phyloP scores from a whole-genome alignment of 2,797 vertebrate species.

The Petrocephalus sullivani region DNA sequence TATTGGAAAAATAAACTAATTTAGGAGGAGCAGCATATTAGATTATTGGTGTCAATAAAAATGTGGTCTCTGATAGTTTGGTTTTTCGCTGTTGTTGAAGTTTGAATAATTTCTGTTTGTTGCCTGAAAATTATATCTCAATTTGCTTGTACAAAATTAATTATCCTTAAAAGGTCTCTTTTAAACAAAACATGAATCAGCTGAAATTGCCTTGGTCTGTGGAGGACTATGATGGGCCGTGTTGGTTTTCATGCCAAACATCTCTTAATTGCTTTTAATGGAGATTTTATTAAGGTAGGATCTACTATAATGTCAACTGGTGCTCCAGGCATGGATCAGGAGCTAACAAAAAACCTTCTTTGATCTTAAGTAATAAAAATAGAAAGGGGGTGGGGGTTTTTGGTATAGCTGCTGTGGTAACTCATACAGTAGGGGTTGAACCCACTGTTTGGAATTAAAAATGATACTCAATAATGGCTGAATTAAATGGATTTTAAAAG shows the following conservation, averaged over 20 bases:
- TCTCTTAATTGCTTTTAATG: background rate
- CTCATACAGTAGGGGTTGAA: background rate
- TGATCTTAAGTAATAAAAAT: background rate
- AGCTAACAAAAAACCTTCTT: background rate
- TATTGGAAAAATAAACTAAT: constrained; percentile 3
- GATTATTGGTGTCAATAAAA: background rate
- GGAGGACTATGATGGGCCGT: background rate
- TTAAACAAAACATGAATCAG: background rate
- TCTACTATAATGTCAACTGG: background rate
- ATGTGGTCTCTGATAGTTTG: background rate
- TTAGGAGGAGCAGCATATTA: background rate
- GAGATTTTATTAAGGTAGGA: background rate
- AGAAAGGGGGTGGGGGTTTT: background rate
- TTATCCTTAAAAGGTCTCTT: background rate
- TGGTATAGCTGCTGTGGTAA: background rate
- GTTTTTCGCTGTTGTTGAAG: background rate
- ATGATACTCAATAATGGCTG: background rate
- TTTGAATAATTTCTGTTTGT: background rate
- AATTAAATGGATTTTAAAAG: background rate
- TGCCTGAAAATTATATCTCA: background rate
- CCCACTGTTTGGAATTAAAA: background rate
- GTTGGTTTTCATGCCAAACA: background rate
- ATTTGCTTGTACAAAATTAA: background rate
- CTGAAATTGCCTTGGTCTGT: background rate
- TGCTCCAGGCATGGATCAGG: background rate